Evolutionary conservation across 2,797 vertebrate genomes (phyloP), one percentile per base, ranked within the genome.

Genomic region (Sebastes kiyomatsui): DNA sequence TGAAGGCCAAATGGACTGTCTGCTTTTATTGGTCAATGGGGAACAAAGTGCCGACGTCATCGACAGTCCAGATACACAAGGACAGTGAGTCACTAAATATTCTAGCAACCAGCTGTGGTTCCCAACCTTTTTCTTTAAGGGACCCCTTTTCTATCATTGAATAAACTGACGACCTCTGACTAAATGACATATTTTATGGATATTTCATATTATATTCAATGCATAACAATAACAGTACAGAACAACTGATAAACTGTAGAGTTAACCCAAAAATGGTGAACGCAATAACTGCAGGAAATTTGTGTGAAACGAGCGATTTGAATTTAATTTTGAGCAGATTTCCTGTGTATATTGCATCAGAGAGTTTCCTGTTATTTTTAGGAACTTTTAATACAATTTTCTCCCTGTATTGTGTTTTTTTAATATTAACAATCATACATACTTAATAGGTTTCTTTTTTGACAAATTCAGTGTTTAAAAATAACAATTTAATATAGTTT

Each of bases 1-100:
- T 88, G 96, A 96, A 8, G 98, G 98, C 80, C 97, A 97, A 89
- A 96, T 97, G 2, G 97, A 99, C 88, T 98, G 97, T 93, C 93
- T 99, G 90, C 98, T 98, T 83, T 94, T 98, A 90, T 94, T 99
- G 92, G 96, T 99, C 13, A 97, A 98, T 88, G 95, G 90, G 73
- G 96, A 98, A 81, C 96, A 96, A 76, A 96, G 96, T 74, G 94
- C 93, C 0, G 96, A 97, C 83, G 92, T 98, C 92, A 96, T 97
- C 7, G 97, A 99, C 92, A 95, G 97, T 83, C 95, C 94, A 90
- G 98, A 99, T 86, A 88, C 94, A 82, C 96, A 95, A 69, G 96
- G 96, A 10, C 97, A 97, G 98, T 99, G 90, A 97, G 98, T 97
- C 20, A 69, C 22, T 56, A 23, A 2, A 20, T 30, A 11, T 42